Percentiles rank a stretch among this genome's conserved stretches.
Conservation (phyloP, 2,113 vertebrate genomes). For the Balaenoptera acutorostrata region DNA sequence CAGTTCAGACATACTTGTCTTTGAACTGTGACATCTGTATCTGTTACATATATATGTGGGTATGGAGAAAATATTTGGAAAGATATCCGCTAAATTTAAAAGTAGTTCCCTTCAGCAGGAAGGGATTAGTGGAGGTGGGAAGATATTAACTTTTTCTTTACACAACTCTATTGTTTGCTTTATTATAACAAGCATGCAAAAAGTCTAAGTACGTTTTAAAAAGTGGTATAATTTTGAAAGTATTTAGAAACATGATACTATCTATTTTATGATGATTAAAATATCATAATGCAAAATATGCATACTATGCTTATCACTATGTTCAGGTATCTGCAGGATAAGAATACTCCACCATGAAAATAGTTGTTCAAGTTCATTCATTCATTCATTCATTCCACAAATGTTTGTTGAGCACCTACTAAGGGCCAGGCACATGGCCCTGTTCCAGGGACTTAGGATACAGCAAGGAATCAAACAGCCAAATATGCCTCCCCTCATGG, state of each 20-base stretch:
- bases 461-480: background rate
- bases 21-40: background rate
- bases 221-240: background rate
- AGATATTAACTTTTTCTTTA: background rate
- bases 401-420: background rate
- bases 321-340: background rate
- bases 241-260: background rate
- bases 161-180: background rate
- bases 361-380: background rate
- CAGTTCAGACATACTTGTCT: background rate
- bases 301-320: background rate
- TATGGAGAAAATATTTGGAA: constrained; percentile 2
- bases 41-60: background rate
- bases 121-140: background rate
- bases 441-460: background rate
- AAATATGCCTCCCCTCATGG: background rate
- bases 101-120: background rate
- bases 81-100: constrained; percentile 2
- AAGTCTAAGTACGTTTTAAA: background rate
- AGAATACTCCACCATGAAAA: background rate
- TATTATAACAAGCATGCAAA: constrained; percentile 2
- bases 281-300: background rate
- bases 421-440: background rate
- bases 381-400: background rate
- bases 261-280: background rate